A percentile compares a stretch with the other conserved stretches of the same genome.
phyloP scores from a whole-genome alignment of 2,797 vertebrate species.

The Bufotes viridis region DNA sequence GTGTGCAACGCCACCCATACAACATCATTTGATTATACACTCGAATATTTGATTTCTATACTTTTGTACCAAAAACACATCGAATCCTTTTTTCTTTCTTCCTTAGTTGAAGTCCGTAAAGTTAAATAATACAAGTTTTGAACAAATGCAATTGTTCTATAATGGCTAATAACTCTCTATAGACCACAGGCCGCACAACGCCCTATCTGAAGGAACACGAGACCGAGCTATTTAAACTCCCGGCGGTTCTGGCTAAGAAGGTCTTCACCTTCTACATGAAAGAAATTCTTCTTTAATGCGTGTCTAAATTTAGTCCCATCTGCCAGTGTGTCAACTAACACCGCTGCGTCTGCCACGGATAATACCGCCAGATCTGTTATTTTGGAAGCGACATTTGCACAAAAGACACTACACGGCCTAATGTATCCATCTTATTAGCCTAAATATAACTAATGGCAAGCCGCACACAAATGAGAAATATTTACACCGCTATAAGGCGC shows the following conservation, averaged over 20 bases:
- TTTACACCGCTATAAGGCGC: not conserved
- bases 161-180: not conserved
- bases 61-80: too few species aligned
- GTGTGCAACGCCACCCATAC: too few species aligned
- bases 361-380: slow-evolving; percentile 7
- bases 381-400: slow-evolving; percentile 25
- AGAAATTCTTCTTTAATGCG: slow-evolving; percentile 15
- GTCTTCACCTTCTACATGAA: slow-evolving; percentile 25
- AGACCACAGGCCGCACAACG: not conserved
- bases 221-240: not conserved
- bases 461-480: not conserved
- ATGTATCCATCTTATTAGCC: not conserved
- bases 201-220: not conserved
- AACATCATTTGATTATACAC: too few species aligned
- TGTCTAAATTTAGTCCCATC: slow-evolving; percentile 35
- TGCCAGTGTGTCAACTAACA: slow-evolving; percentile 34
- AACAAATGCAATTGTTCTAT: too few species aligned
- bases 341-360: slow-evolving; percentile 18
- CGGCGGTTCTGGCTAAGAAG: not conserved
- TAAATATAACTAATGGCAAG: not conserved
- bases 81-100: too few species aligned
- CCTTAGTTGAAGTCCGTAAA: too few species aligned
- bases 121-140: too few species aligned
- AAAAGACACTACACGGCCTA: slow-evolving; percentile 6
- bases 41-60: too few species aligned